phyloP scores from a whole-genome alignment of 2,113 vertebrate species.

The Urocolius indicus region DNA sequence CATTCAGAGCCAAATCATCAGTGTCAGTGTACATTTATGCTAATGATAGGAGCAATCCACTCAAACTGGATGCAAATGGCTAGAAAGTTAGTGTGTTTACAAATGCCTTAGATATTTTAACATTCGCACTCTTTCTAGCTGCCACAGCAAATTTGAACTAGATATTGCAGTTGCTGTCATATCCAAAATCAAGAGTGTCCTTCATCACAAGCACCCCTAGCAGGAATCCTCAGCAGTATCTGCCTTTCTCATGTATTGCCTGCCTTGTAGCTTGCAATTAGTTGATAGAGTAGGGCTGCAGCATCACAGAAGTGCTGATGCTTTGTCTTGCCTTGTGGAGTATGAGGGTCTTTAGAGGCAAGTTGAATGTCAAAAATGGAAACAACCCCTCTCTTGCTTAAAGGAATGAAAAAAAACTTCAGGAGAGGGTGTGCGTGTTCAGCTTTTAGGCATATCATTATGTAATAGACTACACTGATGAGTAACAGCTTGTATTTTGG shows the following conservation, averaged over 20 bases:
- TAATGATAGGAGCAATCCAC: conserved; percentile 54
- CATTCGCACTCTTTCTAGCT: conserved; percentile 72
- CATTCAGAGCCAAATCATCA: conserved; percentile 70
- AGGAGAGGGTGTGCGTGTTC: background rate
- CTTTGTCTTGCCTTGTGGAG: background rate
- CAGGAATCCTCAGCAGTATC: conserved; percentile 67
- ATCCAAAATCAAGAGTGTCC: conserved; percentile 70
- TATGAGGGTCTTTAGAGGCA: conserved; percentile 21
- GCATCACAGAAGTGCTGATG: conserved; percentile 34
- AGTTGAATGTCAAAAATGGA: background rate
- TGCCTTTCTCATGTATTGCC: conserved; percentile 43
- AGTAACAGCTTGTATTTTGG: background rate
- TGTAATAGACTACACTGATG: background rate
- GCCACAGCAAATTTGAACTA: conserved; percentile 77
- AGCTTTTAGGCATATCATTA: background rate
- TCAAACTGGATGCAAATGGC: conserved; percentile 71
- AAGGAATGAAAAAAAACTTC: background rate
- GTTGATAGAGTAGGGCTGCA: conserved; percentile 54
- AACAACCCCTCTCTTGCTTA: background rate
- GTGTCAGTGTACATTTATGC: conserved; percentile 69
- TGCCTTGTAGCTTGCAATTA: conserved; percentile 70
- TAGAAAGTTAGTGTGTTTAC: conserved; percentile 75
- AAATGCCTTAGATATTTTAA: conserved; percentile 72
- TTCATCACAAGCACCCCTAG: conserved; percentile 75
- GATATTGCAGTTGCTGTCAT: conserved; percentile 77